Percentiles rank a stretch among this genome's conserved stretches.
phyloP scores from a whole-genome alignment of 2,797 vertebrate species.

The Masticophis lateralis region DNA sequence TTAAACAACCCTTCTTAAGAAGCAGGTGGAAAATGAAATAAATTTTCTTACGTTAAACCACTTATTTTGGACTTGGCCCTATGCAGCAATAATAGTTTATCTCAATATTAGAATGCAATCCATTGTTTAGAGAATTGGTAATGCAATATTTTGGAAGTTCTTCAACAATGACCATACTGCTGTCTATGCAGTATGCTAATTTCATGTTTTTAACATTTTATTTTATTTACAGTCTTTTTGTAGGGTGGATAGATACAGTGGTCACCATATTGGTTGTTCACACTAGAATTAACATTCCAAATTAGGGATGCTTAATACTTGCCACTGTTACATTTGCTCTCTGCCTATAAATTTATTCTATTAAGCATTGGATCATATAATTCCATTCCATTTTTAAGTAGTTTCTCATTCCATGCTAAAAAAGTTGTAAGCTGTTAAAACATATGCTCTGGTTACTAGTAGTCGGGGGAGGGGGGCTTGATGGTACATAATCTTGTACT shows the following conservation, averaged over 20 bases:
- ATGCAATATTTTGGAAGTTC: not conserved
- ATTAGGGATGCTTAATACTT: not conserved
- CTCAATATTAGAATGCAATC: not conserved
- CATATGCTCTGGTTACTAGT: not conserved
- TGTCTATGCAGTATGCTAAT: not conserved
- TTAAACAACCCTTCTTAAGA: not conserved
- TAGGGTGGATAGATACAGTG: not conserved
- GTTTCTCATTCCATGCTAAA: not conserved
- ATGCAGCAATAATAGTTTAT: not conserved
- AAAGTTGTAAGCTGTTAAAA: not conserved
- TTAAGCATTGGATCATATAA: not conserved
- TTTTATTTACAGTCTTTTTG: not conserved
- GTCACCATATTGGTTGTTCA: not conserved
- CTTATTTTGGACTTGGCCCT: not conserved
- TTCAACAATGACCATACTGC: not conserved
- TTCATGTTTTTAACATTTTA: not conserved
- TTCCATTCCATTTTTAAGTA: constrained; percentile 9
- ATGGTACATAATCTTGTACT: not conserved
- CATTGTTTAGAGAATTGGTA: not conserved
- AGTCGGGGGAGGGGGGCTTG: not conserved
- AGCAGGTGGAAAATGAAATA: not conserved
- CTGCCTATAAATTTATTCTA: not conserved
- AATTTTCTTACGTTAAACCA: not conserved
- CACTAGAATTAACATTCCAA: not conserved
- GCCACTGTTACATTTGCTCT: not conserved